Percentiles rank a stretch among this genome's conserved stretches.
These are phyloP conservation scores for Pseudochaenichthys georgianus DNA, from an alignment of 2,797 vertebrate species.

Conservation along the genomic window DNA sequence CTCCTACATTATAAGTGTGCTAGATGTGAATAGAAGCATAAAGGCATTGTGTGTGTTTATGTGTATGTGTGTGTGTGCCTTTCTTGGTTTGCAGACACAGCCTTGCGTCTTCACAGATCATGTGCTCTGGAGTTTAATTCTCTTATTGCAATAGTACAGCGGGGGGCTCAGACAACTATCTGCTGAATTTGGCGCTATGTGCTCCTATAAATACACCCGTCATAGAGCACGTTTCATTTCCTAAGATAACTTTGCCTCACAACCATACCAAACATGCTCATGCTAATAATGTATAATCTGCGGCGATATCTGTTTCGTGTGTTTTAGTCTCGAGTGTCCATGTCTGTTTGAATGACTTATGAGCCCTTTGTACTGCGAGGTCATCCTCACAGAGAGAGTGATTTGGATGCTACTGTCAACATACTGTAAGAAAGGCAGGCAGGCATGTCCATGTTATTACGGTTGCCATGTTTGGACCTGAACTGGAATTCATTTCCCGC, in stretches of 20 bases:
- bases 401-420: slow-evolving; percentile 57
- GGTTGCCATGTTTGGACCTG: slow-evolving; percentile 76
- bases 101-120: slow-evolving; percentile 44
- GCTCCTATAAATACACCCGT: slow-evolving; percentile 68
- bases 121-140: slow-evolving; percentile 57
- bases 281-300: slow-evolving; percentile 72
- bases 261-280: slow-evolving; percentile 68
- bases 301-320: slow-evolving; percentile 61
- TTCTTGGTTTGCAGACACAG: slow-evolving; percentile 51
- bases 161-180: slow-evolving; percentile 63
- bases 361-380: slow-evolving; percentile 55
- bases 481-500: slow-evolving; percentile 65
- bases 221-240: slow-evolving; percentile 61
- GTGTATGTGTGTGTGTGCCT: slow-evolving; percentile 18
- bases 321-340: slow-evolving; percentile 52
- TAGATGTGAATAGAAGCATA: slow-evolving; percentile 85
- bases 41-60: slow-evolving; percentile 62
- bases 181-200: slow-evolving; percentile 70
- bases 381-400: slow-evolving; percentile 50
- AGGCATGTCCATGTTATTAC: slow-evolving; percentile 62
- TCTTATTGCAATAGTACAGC: slow-evolving; percentile 48
- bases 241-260: slow-evolving; percentile 71
- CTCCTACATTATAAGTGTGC: slow-evolving; percentile 78
- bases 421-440: slow-evolving; percentile 43
- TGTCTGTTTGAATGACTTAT: slow-evolving; percentile 63